These are phyloP conservation scores for Trachelus troglodyta DNA, from an alignment of 2,888 invertebrate genomes.

Conservation along the genomic window DNA sequence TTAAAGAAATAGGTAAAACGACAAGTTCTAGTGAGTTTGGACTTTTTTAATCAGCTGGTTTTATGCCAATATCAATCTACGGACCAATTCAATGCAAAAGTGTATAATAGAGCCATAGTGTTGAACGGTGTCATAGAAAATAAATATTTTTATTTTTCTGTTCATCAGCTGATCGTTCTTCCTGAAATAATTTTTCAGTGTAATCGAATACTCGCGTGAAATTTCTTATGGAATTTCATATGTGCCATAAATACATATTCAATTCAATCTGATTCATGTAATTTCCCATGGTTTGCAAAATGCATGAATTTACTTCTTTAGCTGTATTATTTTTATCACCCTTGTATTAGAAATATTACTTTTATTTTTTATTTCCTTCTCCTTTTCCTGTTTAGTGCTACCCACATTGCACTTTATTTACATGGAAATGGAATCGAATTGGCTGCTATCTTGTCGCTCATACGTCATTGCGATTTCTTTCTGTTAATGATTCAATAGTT, in stretches of 20 bases:
- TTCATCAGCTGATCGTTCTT: not conserved
- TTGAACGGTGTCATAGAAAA: not conserved
- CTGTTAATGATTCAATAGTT: not conserved
- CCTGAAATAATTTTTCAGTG: not conserved
- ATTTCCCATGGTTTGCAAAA: not conserved
- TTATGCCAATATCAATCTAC: constrained; percentile 44
- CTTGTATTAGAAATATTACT: not conserved
- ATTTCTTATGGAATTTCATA: not conserved
- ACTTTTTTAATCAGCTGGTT: constrained; percentile 29
- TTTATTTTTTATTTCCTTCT: not conserved
- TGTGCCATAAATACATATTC: not conserved
- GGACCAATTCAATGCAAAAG: not conserved
- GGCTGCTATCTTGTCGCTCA: not conserved
- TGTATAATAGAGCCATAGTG: not conserved
- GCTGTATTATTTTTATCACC: not conserved
- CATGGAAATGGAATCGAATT: not conserved
- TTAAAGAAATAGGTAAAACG: not conserved
- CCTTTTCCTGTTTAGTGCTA: not conserved
- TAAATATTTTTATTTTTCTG: not conserved
- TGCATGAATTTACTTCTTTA: not conserved
- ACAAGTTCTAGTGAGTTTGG: not conserved
- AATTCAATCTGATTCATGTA: not conserved
- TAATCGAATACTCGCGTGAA: not conserved
- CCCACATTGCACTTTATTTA: not conserved
- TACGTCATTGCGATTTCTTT: not conserved